phyloP scores from a whole-genome alignment of 2,797 vertebrate species.

The Perodicticus potto region DNA sequence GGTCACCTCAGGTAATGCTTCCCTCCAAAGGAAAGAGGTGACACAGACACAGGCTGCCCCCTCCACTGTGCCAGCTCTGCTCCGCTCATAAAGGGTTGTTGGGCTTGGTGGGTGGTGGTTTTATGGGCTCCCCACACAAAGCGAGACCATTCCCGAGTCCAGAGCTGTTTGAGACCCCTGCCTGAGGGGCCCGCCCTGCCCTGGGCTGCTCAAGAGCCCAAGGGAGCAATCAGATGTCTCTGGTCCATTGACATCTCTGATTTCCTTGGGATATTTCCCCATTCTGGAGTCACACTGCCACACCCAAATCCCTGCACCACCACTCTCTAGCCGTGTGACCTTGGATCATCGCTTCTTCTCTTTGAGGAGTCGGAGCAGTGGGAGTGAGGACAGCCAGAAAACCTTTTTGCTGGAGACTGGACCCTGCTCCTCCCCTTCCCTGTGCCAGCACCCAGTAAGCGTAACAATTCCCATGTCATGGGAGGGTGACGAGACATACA shows the following conservation, averaged over 20 bases:
- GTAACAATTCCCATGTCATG: not conserved
- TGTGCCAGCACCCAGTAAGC: not conserved
- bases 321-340: not conserved
- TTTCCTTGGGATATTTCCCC: not conserved
- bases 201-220: not conserved
- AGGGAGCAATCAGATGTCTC: not conserved
- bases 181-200: not conserved
- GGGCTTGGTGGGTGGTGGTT: not conserved
- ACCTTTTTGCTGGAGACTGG: not conserved
- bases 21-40: not conserved
- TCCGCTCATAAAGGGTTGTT: not conserved
- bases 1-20: conserved; percentile 55
- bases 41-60: not conserved
- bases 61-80: not conserved
- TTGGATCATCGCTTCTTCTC: not conserved
- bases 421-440: not conserved
- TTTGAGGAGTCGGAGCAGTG: not conserved
- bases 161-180: not conserved
- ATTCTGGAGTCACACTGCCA: not conserved
- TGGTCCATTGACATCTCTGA: not conserved
- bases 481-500: not conserved
- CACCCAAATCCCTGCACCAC: not conserved
- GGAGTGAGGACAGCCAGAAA: not conserved
- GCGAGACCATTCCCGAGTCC: not conserved
- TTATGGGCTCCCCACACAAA: not conserved